phyloP scores from a whole-genome alignment of 1,140 invertebrate species.

The Zaprionus ghesquierei region DNA sequence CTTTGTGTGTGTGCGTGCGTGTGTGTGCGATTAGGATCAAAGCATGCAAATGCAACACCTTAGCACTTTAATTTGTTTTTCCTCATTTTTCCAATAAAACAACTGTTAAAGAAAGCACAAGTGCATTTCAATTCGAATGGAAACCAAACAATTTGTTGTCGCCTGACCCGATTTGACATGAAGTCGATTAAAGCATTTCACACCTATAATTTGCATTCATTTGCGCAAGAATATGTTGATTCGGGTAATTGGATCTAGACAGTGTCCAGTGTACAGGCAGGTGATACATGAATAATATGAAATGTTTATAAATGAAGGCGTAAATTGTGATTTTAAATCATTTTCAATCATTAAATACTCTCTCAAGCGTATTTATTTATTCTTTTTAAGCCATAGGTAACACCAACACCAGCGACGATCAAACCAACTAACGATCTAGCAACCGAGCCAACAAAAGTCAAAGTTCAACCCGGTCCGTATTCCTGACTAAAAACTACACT shows the following conservation, averaged over 20 bases:
- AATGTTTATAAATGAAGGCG: not conserved
- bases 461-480: conserved; percentile 18
- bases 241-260: not conserved
- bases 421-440: conserved; percentile 36
- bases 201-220: conserved; percentile 12
- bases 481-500: conserved; percentile 11
- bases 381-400: too few species aligned
- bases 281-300: too few species aligned
- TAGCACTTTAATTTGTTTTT: conserved; percentile 33
- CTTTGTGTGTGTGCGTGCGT: not conserved
- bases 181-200: not conserved
- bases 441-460: conserved; percentile 66
- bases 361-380: too few species aligned
- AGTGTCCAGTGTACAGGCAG: too few species aligned
- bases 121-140: not conserved
- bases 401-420: conserved; percentile 1
- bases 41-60: conserved; percentile 31
- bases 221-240: not conserved
- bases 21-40: conserved; percentile 3
- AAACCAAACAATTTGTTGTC: conserved; percentile 13
- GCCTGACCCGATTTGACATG: conserved; percentile 6
- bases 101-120: conserved; percentile 32
- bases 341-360: too few species aligned
- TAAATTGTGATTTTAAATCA: too few species aligned
- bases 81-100: conserved; percentile 47